Conservation (phyloP, 2,888 invertebrate species). For the Pimpla rufipes region DNA sequence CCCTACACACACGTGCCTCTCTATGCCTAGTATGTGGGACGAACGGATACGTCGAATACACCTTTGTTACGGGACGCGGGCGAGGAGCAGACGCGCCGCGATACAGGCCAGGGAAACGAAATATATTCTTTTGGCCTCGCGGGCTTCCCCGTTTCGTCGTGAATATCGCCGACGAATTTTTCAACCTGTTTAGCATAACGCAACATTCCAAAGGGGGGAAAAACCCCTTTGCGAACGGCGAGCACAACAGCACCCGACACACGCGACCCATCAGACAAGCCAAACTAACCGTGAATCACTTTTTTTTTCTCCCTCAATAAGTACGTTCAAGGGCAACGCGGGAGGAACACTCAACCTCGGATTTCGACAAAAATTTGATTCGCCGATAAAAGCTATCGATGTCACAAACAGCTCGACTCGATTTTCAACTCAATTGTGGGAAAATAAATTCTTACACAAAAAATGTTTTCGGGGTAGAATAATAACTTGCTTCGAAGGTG, state of each 20-base stretch:
- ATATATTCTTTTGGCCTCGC: background rate
- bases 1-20: background rate
- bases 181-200: conserved; percentile 35
- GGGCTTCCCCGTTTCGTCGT: background rate
- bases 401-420: no score
- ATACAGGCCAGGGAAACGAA: conserved; percentile 2
- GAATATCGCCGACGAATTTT: conserved; percentile 30
- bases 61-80: background rate
- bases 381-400: background rate
- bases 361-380: background rate
- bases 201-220: conserved; percentile 1
- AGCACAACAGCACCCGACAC: conserved; percentile 4
- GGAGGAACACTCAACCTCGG: background rate
- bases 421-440: no score
- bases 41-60: conserved; percentile 3
- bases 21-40: conserved; percentile 4
- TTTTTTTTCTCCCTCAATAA: background rate
- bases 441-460: no score
- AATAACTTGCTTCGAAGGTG: no score
- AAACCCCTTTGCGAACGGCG: conserved; percentile 25
- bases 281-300: background rate
- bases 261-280: background rate
- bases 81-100: conserved; percentile 1
- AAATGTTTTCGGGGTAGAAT: no score
- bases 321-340: background rate